Base-by-base conservation (phyloP, 2,797 vertebrate species). In the Propithecus deckenii region DNA sequence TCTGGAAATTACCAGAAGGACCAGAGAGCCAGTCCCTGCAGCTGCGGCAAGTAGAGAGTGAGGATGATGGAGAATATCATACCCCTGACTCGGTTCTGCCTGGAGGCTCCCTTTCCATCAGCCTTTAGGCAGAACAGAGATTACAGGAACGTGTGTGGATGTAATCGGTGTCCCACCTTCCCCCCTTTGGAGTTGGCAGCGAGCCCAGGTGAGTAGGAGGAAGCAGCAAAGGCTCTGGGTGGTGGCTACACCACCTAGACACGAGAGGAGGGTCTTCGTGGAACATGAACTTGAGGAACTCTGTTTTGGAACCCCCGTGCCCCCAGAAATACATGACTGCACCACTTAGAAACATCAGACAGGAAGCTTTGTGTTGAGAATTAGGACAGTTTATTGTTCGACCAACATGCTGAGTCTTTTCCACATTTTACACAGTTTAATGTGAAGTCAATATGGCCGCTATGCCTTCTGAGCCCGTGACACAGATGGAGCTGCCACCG, bases 341-440 rank as follows among this genome's bases (percentile, higher is more conserved):
- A 30, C 32, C 59, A 22, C 55, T 52, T 50, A 94, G 86, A 97
- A 89, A 96, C 6, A 92, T 32, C 14, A 86, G 30, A 93, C 97
- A 83, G 48, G 94, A 96, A 59, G 38, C 95, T 72, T 71, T 65
- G 43, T 94, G 92, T 96, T 95, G 95, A 98, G 98, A 98, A 96
- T 97, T 94, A 98, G 95, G 93, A 97, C 96, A 97, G 92, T 98
- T 98, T 98, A 98, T 98, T 98, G 96, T 98, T 97, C 92, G 96
- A 98, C 96, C 97, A 98, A 98, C 97, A 98, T 98, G 98, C 97
- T 98, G 97, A 97, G 88, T 97, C 98, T 97, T 93, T 96, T 96
- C 96, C 96, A 97, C 97, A 94, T 95, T 97, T 96, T 98, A 98
- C 97, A 98, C 96, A 97, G 89, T 96, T 97, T 95, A 96, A 98